Evolutionary conservation across 2,113 vertebrate species (phyloP).

Genomic region (Paraplagusia blochii): DNA sequence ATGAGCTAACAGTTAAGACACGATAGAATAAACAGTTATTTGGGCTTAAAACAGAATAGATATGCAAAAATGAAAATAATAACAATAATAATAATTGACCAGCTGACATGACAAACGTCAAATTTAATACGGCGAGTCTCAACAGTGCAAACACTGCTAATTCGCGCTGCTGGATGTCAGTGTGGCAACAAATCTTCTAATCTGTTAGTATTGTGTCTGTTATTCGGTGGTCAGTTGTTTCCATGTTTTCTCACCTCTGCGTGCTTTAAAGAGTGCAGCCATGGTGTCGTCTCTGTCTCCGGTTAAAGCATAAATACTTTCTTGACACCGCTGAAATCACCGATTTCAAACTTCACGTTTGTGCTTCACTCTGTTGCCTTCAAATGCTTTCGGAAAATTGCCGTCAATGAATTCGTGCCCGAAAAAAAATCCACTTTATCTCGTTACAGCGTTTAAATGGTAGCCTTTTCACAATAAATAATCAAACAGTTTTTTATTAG

Average conservation of each 20-base stretch:
- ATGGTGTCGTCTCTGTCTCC: slow-evolving; percentile 36
- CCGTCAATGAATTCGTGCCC: too few species aligned
- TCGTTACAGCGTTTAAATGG: too few species aligned
- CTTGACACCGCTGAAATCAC: background rate
- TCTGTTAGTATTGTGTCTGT: background rate
- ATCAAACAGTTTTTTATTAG: too few species aligned
- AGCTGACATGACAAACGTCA: background rate
- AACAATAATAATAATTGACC: background rate
- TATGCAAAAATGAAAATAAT: background rate
- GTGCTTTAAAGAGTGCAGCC: slow-evolving; percentile 70
- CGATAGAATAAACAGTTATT: background rate
- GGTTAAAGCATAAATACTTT: background rate
- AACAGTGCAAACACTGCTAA: too few species aligned
- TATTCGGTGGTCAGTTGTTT: background rate
- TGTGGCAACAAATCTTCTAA: too few species aligned
- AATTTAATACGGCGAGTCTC: too few species aligned
- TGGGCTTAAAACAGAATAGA: background rate
- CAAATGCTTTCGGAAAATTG: background rate
- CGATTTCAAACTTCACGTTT: background rate
- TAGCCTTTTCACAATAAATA: too few species aligned
- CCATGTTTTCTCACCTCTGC: slow-evolving; percentile 61
- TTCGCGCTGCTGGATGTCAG: too few species aligned
- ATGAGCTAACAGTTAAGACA: slow-evolving; percentile 1
- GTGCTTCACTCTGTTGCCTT: slow-evolving; percentile 16
- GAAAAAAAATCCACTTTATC: too few species aligned